A percentile compares a stretch with the other conserved stretches of the same genome.
phyloP scores from a whole-genome alignment of 2,797 vertebrate genomes.

The Spondyliosoma cantharus region DNA sequence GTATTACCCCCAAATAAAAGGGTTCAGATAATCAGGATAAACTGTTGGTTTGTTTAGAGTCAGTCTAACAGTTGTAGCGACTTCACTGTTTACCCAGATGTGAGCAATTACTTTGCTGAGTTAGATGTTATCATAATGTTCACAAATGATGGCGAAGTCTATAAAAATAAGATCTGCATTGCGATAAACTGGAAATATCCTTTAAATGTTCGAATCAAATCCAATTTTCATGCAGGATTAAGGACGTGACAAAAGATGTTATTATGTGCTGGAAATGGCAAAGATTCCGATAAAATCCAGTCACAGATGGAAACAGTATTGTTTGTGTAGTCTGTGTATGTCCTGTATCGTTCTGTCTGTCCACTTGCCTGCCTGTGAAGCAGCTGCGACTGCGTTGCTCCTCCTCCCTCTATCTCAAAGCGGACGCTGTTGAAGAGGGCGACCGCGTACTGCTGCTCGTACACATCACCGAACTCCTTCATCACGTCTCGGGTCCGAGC shows the following conservation, averaged over 20 bases:
- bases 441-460: conserved; percentile 91
- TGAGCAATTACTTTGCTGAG: background rate
- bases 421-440: conserved; percentile 95
- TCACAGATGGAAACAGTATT: background rate
- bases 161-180: background rate
- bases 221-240: background rate
- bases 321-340: background rate
- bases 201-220: background rate
- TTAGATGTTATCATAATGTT: background rate
- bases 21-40: background rate
- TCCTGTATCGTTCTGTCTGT: background rate
- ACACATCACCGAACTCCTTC: conserved; percentile 86
- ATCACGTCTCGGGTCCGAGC: conserved; percentile 87
- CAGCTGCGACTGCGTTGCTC: conserved; percentile 89
- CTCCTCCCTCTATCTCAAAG: conserved; percentile 92
- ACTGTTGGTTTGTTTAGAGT: background rate
- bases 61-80: too few species aligned
- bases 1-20: background rate
- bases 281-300: background rate
- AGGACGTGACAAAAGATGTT: background rate
- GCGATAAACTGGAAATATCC: background rate
- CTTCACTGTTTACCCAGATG: background rate
- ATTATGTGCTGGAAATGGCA: background rate
- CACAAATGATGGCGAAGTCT: background rate
- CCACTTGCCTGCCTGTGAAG: conserved; percentile 92